phyloP scores from a whole-genome alignment of 1,140 invertebrate genomes.

The Calliphora vicina region DNA sequence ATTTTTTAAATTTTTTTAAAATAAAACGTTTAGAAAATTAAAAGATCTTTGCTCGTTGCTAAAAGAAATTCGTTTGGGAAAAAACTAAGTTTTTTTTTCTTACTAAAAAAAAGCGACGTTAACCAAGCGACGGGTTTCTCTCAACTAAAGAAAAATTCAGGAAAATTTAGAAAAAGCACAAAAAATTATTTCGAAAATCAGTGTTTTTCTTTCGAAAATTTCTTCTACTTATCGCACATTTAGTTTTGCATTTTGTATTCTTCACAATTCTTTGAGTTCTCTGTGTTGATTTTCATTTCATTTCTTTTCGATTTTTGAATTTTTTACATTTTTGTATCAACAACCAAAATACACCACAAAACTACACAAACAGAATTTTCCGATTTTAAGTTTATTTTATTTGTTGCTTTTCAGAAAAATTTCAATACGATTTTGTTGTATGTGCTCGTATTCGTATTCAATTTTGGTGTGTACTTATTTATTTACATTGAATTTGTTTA shows the following conservation, averaged over 20 bases:
- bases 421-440: not conserved
- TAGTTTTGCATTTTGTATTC: not conserved
- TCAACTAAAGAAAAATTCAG: constrained; percentile 62
- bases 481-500: constrained; percentile 43
- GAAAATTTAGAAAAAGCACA: constrained; percentile 48
- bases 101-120: constrained; percentile 49
- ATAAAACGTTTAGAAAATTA: not conserved
- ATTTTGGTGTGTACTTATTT: constrained; percentile 42
- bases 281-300: not conserved
- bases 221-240: not conserved
- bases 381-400: constrained; percentile 40
- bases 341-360: not conserved
- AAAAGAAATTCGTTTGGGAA: not conserved
- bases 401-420: too few species aligned
- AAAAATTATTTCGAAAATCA: constrained; percentile 40
- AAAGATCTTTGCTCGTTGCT: not conserved
- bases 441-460: not conserved
- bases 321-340: not conserved
- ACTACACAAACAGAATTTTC: not conserved
- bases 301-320: not conserved
- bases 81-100: not conserved
- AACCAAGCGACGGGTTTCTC: constrained; percentile 64
- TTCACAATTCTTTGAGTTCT: not conserved
- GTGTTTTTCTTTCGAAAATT: not conserved
- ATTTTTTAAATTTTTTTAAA: not conserved